These are phyloP conservation scores for Eutrigla gurnardus DNA, from an alignment of 2,797 vertebrate species.

Conservation along the genomic window DNA sequence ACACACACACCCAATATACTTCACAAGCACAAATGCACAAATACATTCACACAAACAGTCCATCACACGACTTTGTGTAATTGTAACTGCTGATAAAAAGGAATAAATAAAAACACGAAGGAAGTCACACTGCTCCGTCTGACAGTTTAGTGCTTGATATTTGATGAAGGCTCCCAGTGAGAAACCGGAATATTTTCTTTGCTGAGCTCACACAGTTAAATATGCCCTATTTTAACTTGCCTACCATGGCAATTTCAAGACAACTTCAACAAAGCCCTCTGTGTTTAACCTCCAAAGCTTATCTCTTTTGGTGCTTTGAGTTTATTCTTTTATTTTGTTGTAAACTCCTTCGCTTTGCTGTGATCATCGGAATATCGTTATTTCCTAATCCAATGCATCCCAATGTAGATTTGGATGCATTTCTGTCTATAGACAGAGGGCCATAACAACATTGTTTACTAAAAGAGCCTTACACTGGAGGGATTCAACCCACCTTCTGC, in stretches of 20 bases:
- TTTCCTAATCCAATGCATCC: conserved; percentile 6
- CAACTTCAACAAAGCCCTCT: not conserved
- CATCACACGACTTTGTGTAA: not conserved
- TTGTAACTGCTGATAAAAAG: conserved; percentile 4
- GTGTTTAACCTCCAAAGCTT: not conserved
- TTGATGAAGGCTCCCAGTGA: conserved; percentile 25
- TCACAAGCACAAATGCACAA: conserved; percentile 4
- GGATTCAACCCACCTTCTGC: conserved; percentile 48
- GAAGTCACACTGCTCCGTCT: not conserved
- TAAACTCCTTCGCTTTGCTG: not conserved
- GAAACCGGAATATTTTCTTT: conserved; percentile 10
- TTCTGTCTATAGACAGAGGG: conserved; percentile 24
- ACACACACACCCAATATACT: not conserved
- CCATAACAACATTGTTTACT: conserved; percentile 18
- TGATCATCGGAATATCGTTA: conserved; percentile 14
- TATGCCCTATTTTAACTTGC: conserved; percentile 13
- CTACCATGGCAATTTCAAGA: conserved; percentile 5
- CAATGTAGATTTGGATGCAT: conserved; percentile 3
- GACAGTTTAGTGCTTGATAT: conserved; percentile 21
- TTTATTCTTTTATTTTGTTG: not conserved
- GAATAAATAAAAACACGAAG: not conserved
- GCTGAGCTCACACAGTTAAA: conserved; percentile 29
- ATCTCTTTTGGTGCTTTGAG: conserved; percentile 10
- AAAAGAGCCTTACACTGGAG: conserved; percentile 24
- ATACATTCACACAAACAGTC: conserved; percentile 5